A percentile compares a stretch with the other conserved stretches of the same genome.
phyloP scores from a whole-genome alignment of 2,113 vertebrate genomes.

The Charina bottae region DNA sequence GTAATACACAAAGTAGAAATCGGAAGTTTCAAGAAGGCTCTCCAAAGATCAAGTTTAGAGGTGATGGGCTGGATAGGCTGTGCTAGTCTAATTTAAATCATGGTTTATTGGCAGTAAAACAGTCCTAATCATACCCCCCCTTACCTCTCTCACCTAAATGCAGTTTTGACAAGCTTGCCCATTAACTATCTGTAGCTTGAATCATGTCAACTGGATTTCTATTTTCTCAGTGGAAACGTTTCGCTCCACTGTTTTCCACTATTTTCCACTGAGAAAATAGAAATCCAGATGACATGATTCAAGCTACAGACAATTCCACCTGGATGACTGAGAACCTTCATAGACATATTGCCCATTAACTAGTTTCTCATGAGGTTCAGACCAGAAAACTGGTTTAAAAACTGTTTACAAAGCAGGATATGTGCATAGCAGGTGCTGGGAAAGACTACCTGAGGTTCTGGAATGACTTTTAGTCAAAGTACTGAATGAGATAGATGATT shows the following conservation, averaged over 20 bases:
- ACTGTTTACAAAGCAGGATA: neutral
- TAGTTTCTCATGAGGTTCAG: neutral
- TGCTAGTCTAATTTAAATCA: neutral
- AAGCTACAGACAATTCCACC: too few relatives aligned
- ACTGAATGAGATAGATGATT: neutral
- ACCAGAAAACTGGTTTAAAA: neutral
- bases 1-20: neutral
- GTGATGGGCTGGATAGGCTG: neutral
- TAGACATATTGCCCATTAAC: neutral
- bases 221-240: too few relatives aligned
- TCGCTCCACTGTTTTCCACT: too few relatives aligned
- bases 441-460: neutral
- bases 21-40: neutral
- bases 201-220: too few relatives aligned
- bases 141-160: neutral
- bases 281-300: too few relatives aligned
- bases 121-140: neutral
- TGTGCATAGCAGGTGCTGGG: too few relatives aligned
- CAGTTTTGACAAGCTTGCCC: neutral
- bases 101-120: neutral
- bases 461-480: neutral
- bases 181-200: too few relatives aligned
- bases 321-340: too few relatives aligned
- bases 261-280: too few relatives aligned
- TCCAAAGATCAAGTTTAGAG: neutral